phyloP scores from a whole-genome alignment of 1,140 invertebrate genomes.

The Neuroterus valhalla region DNA sequence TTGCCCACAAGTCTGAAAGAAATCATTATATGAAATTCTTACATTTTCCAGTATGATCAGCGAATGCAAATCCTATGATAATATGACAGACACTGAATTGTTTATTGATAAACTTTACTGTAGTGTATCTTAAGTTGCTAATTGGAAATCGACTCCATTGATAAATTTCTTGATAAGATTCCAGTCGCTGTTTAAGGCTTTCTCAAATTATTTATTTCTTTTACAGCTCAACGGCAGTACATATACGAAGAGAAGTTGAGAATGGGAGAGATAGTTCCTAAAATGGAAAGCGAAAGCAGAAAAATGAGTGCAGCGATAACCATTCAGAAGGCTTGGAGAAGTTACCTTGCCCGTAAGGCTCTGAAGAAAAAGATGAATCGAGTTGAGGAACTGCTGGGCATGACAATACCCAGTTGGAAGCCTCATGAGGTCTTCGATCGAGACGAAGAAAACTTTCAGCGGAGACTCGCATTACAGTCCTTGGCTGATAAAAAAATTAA shows the following conservation, averaged over 20 bases:
- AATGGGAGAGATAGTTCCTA: constrained; percentile 37
- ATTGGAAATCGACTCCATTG: neutral
- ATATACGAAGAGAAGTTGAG: constrained; percentile 48
- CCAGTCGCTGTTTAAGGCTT: constrained; percentile 1
- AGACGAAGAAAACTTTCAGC: constrained; percentile 73
- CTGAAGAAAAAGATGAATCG: constrained; percentile 60
- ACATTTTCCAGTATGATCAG: neutral
- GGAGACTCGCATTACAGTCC: constrained; percentile 73
- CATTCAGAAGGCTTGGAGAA: constrained; percentile 75
- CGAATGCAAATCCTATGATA: constrained; percentile 12
- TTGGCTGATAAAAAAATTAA: constrained; percentile 74
- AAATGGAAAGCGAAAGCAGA: constrained; percentile 39
- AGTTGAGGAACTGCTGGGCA: constrained; percentile 68
- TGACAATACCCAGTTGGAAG: constrained; percentile 66
- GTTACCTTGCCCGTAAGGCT: constrained; percentile 60
- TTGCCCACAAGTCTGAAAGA: neutral
- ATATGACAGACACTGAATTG: neutral
- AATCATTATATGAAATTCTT: constrained; percentile 4
- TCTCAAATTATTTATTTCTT: constrained; percentile 35
- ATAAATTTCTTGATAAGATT: constrained; percentile 10
- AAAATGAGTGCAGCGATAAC: constrained; percentile 62
- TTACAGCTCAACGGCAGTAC: constrained; percentile 37
- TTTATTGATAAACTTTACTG: neutral
- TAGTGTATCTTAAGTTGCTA: neutral
- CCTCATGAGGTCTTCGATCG: constrained; percentile 70